phyloP scores from a whole-genome alignment of 2,888 invertebrate genomes.

The Perdita meconis region DNA sequence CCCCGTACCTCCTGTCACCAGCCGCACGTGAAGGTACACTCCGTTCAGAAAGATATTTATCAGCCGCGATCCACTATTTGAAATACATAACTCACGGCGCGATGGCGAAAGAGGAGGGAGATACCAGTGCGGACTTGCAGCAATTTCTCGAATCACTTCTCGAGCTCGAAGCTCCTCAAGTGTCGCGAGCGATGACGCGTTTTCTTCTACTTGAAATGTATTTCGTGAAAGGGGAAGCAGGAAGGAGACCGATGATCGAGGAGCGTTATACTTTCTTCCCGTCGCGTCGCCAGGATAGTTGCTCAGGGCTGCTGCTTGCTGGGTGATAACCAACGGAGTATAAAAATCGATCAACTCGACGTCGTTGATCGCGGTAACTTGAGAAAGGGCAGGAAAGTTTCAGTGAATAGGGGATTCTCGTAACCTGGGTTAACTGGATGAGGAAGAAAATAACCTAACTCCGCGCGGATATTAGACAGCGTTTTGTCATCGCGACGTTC shows the following conservation, averaged over 20 bases:
- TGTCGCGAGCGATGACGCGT: constrained; percentile 9
- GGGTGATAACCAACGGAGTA: constrained; percentile 8
- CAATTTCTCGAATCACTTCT: constrained; percentile 24
- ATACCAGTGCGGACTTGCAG: background rate
- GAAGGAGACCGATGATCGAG: constrained; percentile 11
- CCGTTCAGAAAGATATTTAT: constrained; percentile 41
- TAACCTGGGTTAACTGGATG: background rate
- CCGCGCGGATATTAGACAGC: no score
- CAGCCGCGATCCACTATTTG: constrained; percentile 11
- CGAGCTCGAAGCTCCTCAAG: background rate
- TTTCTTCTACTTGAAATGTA: constrained; percentile 2
- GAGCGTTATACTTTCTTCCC: background rate
- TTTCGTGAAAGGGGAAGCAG: background rate
- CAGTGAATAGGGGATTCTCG: background rate
- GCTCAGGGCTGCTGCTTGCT: background rate
- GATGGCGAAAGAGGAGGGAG: background rate
- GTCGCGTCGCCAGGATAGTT: constrained; percentile 2
- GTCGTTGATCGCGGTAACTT: background rate
- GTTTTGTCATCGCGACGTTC: no score
- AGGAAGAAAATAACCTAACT: no score
- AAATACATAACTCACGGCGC: constrained; percentile 32
- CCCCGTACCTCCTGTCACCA: constrained; percentile 28
- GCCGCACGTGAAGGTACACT: constrained; percentile 35
- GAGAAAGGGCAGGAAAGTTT: background rate
- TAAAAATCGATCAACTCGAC: constrained; percentile 10